Base-by-base conservation (phyloP, 2,888 invertebrate species). In the Tillus elongatus region DNA sequence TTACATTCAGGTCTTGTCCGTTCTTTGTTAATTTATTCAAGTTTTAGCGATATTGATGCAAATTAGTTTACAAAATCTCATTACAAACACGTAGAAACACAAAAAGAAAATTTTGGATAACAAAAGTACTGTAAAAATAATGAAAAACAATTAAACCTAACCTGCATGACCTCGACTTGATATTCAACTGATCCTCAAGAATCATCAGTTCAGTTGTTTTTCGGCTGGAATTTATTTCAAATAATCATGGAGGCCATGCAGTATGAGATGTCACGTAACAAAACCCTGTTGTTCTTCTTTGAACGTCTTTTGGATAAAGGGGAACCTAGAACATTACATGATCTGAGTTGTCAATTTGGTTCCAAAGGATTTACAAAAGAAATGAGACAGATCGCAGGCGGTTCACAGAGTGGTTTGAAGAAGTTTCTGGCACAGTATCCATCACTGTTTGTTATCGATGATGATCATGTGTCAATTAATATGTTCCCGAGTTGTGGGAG, bases 311-410 rank as follows among this genome's bases (percentile, higher is more conserved):
- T 98, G 77, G 95, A 96, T 69, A 95, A 93, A 72, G 87, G 90
- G 55, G 89, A 90, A 65, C 89, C 93, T 47, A 78, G 96, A 64
- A 92, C 93, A 50, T 76, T 97, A 58, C 95, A 95, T 69, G 97
- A 98, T 72, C 76, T 98, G 54, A 93, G 93, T 64, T 97, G 97
- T 68, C 95, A 97, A 70, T 98, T 98, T 70, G 97, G 97, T 58
- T 95, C 96, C 52, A 93, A 95, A 68, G 96, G 92, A 52, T 98
- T 98, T 69, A 95, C 97, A 13, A 90, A 93, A 71, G 97, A 97
- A 72, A 97, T 97, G 96, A 74, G 92, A 54, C 91, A 91, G 68
- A 88, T 89, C 52, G 88, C 87, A 56, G 88, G 96, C 50, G 93
- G 93, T 53, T 93, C 92, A 52, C 95, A 96, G 69, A 89, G 89